Evolutionary conservation across 2,797 vertebrate species (phyloP).

Genomic region (Aldrovandia affinis): DNA sequence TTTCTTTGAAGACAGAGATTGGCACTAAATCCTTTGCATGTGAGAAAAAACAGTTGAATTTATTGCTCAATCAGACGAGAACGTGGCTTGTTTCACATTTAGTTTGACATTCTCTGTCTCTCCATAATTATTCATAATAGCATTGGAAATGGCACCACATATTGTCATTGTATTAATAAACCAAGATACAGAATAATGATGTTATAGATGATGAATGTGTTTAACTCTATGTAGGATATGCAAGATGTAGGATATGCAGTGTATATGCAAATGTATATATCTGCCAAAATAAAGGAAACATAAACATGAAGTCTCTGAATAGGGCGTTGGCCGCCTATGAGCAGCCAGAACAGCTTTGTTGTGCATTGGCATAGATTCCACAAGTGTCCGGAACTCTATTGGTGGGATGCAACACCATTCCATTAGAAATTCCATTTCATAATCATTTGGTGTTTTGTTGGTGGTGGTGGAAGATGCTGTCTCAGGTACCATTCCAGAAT

Average conservation of each 20-base stretch:
- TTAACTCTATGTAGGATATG: not conserved
- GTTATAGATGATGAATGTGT: not conserved
- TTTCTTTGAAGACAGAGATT: constrained; percentile 1
- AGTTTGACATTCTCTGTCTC: constrained; percentile 66
- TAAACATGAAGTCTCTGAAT: no score
- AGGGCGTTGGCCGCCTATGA: no score
- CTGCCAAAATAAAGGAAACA: not conserved
- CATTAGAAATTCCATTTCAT: no score
- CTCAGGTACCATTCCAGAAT: no score
- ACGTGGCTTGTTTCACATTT: constrained; percentile 65
- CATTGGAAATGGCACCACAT: constrained; percentile 73
- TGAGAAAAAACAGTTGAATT: constrained; percentile 72
- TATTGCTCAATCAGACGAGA: constrained; percentile 73
- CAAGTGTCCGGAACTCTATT: no score
- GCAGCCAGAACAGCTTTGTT: no score
- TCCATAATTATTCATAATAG: constrained; percentile 75
- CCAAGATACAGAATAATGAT: not conserved
- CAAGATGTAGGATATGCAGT: not conserved
- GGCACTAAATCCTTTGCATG: constrained; percentile 38
- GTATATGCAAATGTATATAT: no score
- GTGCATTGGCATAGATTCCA: no score
- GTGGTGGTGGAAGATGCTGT: no score
- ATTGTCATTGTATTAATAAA: constrained; percentile 31
- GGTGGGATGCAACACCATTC: no score
- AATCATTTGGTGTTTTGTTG: no score